Evolutionary conservation across 1,140 invertebrate species (phyloP).

Genomic region (Drosophila willistoni): DNA sequence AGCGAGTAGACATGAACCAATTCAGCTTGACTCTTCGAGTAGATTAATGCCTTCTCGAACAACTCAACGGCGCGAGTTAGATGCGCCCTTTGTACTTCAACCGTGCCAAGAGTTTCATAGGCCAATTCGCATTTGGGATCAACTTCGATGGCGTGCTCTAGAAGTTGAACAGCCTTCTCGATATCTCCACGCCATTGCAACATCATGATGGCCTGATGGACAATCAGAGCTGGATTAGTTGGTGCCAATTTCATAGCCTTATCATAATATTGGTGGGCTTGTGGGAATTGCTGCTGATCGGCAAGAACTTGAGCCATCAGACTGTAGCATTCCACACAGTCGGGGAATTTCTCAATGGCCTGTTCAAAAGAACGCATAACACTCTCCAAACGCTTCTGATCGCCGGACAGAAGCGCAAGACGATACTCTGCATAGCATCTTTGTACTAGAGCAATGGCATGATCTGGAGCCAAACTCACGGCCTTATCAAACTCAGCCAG

Average conservation of each 20-base stretch:
- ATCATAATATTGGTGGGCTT: constrained; percentile 92
- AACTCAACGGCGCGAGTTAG: constrained; percentile 91
- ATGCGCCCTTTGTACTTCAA: constrained; percentile 93
- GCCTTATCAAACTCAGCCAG: constrained; percentile 92
- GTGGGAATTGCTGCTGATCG: constrained; percentile 91
- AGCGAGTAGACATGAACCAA: constrained; percentile 94
- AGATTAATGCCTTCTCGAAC: constrained; percentile 94
- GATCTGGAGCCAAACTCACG: constrained; percentile 91
- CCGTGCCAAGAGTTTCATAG: constrained; percentile 96
- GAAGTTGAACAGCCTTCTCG: constrained; percentile 90
- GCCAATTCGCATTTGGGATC: constrained; percentile 97
- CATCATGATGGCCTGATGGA: constrained; percentile 93
- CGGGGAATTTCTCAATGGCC: constrained; percentile 91
- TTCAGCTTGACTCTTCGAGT: constrained; percentile 93
- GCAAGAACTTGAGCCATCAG: constrained; percentile 92
- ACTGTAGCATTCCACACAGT: constrained; percentile 92
- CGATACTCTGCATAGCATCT: constrained; percentile 94
- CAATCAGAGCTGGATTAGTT: constrained; percentile 92
- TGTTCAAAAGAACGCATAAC: constrained; percentile 89
- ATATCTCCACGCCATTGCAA: constrained; percentile 93
- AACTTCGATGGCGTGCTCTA: constrained; percentile 92
- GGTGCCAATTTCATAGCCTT: constrained; percentile 93
- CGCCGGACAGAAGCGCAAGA: constrained; percentile 85
- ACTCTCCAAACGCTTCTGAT: constrained; percentile 85
- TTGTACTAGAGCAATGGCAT: constrained; percentile 93